Conservation (phyloP, 2,888 invertebrate genomes). For the Lottia gigantea region DNA sequence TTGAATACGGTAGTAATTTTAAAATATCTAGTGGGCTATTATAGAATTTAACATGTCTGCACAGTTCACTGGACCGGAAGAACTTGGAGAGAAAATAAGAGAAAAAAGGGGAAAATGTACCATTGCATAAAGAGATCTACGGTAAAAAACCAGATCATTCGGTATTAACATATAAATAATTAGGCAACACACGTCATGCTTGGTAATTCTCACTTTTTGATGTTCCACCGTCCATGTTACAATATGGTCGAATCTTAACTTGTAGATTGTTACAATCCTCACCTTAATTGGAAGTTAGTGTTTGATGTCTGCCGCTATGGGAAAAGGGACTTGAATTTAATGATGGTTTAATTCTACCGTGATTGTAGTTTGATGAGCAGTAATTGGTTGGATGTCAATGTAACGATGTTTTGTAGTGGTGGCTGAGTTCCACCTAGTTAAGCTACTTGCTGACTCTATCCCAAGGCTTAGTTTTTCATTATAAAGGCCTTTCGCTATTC, state of each 20-base stretch:
- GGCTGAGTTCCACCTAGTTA: conserved; percentile 2
- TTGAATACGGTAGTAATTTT: too few species aligned
- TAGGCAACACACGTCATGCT: not conserved
- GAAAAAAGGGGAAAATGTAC: not conserved
- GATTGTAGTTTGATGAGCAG: conserved; percentile 10
- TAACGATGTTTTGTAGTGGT: not conserved
- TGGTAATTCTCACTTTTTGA: too few species aligned
- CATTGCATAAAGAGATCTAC: too few species aligned
- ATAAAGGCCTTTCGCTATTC: not conserved
- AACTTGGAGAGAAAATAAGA: not conserved
- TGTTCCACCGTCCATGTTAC: too few species aligned
- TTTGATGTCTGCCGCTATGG: not conserved
- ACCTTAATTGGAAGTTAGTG: conserved; percentile 2
- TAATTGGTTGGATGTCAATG: conserved; percentile 10
- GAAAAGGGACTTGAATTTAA: conserved; percentile 5
- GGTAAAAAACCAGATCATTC: too few species aligned
- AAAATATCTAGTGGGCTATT: too few species aligned
- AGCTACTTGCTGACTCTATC: not conserved
- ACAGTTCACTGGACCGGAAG: not conserved
- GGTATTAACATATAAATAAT: conserved; percentile 7
- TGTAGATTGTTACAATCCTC: not conserved
- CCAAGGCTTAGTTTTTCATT: not conserved
- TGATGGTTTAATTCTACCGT: conserved; percentile 3
- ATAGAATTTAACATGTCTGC: too few species aligned
- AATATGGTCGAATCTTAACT: too few species aligned